Evolutionary conservation across 2,888 invertebrate genomes (phyloP), one percentile per base, ranked within the genome.

Genomic region (Digitonthophagus gazella): DNA sequence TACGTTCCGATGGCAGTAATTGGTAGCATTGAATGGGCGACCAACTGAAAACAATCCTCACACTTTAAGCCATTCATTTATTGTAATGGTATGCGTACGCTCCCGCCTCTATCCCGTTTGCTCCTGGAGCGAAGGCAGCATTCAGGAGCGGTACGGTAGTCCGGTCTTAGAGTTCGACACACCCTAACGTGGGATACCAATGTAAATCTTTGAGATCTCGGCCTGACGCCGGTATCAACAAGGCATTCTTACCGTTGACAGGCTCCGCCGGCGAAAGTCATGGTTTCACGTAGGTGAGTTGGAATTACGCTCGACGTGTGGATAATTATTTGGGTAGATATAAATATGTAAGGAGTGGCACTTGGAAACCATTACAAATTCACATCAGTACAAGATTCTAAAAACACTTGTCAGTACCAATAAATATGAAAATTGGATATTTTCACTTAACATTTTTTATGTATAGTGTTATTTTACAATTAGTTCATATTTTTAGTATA

Each of bases 11-110:
- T n/a, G 15, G n/a, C 61, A 19, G 18, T 61, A 61, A 61, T 61
- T 61, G 61, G 20, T 19, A 20, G 18, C 20, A 19, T 20, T 20
- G 61, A 20, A 44, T 44, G 6, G 28, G 28, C n/a, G n/a, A 15
- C 57, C 57, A 19, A 16, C 19, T n/a, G n/a, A 20, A 61, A 61
- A 61, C 61, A 61, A 61, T 61, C 28, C 28, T 5, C 61, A 19
- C 18, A 19, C 18, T n/a, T 18, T 61, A 16, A n/a, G 61, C 61
- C 19, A 61, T 61, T 61, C 18, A 61, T 61, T 61, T 61, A 61
- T 61, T 61, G 61, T 61, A 61, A 61, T 61, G 61, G n/a, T 61
- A 61, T 61, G 61, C 61, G 20, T 61, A 18, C 61, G 11, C 28
- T 44, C 28, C 28, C 6, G 28, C 11, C 11, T 44, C 2, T 5